A percentile compares a stretch with the other conserved stretches of the same genome.
Conservation (phyloP, 2,113 vertebrate genomes). For the Crotalus helleri region DNA sequence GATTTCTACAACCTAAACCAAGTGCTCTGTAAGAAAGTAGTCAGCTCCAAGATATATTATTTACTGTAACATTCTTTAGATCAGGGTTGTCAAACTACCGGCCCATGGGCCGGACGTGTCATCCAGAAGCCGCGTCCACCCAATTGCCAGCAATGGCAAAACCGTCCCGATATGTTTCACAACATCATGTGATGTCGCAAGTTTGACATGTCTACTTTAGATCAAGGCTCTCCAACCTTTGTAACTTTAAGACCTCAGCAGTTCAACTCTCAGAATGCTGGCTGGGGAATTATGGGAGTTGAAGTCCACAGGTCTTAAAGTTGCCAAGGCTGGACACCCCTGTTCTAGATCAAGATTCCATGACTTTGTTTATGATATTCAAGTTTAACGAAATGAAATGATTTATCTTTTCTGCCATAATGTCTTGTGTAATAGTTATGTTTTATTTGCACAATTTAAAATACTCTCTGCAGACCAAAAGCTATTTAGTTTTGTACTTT, state of each 20-base stretch:
- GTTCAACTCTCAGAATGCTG: background rate
- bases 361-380: background rate
- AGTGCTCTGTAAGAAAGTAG: background rate
- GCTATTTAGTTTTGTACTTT: background rate
- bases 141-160: too few species aligned
- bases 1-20: background rate
- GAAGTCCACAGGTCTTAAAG: background rate
- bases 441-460: background rate
- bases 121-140: too few species aligned
- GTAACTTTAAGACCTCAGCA: background rate
- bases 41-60: background rate
- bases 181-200: too few species aligned
- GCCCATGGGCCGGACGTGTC: too few species aligned
- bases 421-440: background rate
- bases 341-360: background rate
- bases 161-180: too few species aligned
- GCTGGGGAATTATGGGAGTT: background rate
- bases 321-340: background rate
- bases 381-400: background rate
- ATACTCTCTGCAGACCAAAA: background rate
- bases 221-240: background rate
- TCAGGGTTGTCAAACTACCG: too few species aligned
- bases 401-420: background rate
- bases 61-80: too few species aligned
- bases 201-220: too few species aligned